A percentile compares a stretch with the other conserved stretches of the same genome.
phyloP scores from a whole-genome alignment of 2,888 invertebrate species.

The Zygaena filipendulae region DNA sequence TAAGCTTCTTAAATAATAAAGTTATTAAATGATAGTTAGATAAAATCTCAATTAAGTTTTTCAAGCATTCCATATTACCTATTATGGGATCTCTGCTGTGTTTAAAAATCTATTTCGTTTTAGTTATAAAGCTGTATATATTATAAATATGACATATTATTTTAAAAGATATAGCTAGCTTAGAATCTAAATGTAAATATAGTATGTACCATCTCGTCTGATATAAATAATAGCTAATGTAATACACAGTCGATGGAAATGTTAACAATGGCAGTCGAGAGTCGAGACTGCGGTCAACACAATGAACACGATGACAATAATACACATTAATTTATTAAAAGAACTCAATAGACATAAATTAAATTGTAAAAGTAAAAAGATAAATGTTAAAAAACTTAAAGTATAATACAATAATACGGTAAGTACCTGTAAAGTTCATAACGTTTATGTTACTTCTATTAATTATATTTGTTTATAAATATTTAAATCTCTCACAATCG shows the following conservation, averaged over 20 bases:
- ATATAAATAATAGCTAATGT: slow-evolving; percentile 35
- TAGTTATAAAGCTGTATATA: slow-evolving; percentile 28
- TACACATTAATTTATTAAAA: slow-evolving; percentile 41
- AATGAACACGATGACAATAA: slow-evolving; percentile 56
- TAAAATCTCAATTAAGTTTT: slow-evolving; percentile 58
- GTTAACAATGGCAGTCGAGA: too few relatives aligned
- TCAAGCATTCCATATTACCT: slow-evolving; percentile 62
- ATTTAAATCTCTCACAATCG: too few relatives aligned
- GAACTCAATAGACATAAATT: slow-evolving; percentile 24
- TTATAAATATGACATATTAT: slow-evolving; percentile 10
- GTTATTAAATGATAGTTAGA: slow-evolving; percentile 53
- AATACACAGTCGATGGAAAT: too few relatives aligned
- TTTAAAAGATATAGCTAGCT: too few relatives aligned
- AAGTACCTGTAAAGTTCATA: too few relatives aligned
- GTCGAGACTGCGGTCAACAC: slow-evolving; percentile 20
- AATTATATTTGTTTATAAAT: too few relatives aligned
- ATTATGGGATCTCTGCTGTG: slow-evolving; percentile 65
- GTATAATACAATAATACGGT: too few relatives aligned
- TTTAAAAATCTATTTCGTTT: slow-evolving; percentile 55
- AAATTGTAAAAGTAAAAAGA: too few relatives aligned
- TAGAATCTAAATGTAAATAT: too few relatives aligned
- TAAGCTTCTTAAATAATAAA: slow-evolving; percentile 43
- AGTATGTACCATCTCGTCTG: too few relatives aligned
- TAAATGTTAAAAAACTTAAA: neutral
- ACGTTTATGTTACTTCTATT: too few relatives aligned